Percentiles rank a stretch among this genome's conserved stretches.
These are phyloP conservation scores for Caerostris darwini DNA, from an alignment of 1,140 invertebrate species.

Conservation along the genomic window DNA sequence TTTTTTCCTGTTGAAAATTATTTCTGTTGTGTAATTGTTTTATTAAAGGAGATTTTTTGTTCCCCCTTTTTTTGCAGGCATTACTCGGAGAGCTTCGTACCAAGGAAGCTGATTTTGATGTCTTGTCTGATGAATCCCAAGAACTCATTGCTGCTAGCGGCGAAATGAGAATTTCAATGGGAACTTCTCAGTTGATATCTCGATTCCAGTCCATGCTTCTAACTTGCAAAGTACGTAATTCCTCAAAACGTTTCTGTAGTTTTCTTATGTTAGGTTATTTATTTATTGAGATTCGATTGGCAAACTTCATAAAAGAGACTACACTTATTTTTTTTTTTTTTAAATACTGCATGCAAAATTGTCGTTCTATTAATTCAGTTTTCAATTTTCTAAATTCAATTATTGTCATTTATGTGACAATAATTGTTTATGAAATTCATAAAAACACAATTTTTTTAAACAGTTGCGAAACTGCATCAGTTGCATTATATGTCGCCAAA, in stretches of 20 bases:
- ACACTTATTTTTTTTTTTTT: too few relatives aligned
- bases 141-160: conserved; percentile 92
- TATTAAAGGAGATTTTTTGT: too few relatives aligned
- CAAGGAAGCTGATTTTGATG: conserved; percentile 88
- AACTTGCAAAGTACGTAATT: conserved; percentile 90
- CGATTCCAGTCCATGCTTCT: conserved; percentile 94
- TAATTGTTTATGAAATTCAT: too few relatives aligned
- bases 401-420: too few relatives aligned
- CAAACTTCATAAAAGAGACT: background rate
- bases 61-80: conserved; percentile 24
- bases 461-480: too few relatives aligned
- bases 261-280: background rate
- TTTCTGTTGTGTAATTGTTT: too few relatives aligned
- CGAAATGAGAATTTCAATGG: conserved; percentile 94
- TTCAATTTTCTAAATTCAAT: too few relatives aligned
- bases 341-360: too few relatives aligned
- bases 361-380: too few relatives aligned
- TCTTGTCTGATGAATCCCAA: conserved; percentile 92
- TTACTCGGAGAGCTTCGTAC: conserved; percentile 75
- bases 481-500: too few relatives aligned
- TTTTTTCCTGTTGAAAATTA: too few relatives aligned
- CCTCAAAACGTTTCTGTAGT: background rate
- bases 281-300: background rate
- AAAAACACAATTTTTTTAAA: too few relatives aligned
- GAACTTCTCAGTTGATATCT: conserved; percentile 94